A percentile compares a stretch with the other conserved stretches of the same genome.
Evolutionary conservation across 2,888 invertebrate species (phyloP).

Genomic region (Clanis bilineata): DNA sequence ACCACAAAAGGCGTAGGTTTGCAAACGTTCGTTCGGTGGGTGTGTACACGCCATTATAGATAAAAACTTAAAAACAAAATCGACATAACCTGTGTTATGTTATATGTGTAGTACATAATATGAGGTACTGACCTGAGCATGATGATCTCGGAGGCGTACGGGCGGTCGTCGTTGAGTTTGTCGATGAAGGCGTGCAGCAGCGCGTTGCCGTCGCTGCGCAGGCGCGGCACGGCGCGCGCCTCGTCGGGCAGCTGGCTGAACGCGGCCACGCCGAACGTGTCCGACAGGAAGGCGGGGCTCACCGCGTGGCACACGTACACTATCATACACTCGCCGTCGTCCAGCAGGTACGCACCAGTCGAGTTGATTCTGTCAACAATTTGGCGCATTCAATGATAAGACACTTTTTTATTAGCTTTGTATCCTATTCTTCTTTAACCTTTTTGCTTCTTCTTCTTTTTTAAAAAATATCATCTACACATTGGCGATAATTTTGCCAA

Average conservation of each 20-base stretch:
- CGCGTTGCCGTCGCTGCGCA: constrained; percentile 88
- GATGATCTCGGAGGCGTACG: constrained; percentile 89
- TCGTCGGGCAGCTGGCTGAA: constrained; percentile 90
- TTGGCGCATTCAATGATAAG: no score
- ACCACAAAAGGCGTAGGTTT: no score
- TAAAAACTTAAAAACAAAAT: no score
- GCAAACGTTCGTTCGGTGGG: no score
- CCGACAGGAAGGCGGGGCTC: constrained; percentile 87
- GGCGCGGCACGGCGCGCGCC: constrained; percentile 88
- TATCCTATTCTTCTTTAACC: no score
- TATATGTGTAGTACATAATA: no score
- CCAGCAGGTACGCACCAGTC: constrained; percentile 94
- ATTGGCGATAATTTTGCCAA: no score
- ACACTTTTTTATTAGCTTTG: no score
- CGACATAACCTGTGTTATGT: no score
- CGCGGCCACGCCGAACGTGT: constrained; percentile 89
- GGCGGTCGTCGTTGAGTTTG: constrained; percentile 92
- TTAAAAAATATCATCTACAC: no score
- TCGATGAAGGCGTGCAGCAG: constrained; percentile 90
- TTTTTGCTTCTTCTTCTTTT: no score
- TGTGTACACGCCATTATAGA: no score
- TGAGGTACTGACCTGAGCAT: constrained; percentile 85
- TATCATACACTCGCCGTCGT: constrained; percentile 91
- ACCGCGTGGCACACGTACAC: constrained; percentile 92
- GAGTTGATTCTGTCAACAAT: constrained; percentile 83